Conservation (phyloP, 1,140 invertebrate species). For the Drosophila arizonae region DNA sequence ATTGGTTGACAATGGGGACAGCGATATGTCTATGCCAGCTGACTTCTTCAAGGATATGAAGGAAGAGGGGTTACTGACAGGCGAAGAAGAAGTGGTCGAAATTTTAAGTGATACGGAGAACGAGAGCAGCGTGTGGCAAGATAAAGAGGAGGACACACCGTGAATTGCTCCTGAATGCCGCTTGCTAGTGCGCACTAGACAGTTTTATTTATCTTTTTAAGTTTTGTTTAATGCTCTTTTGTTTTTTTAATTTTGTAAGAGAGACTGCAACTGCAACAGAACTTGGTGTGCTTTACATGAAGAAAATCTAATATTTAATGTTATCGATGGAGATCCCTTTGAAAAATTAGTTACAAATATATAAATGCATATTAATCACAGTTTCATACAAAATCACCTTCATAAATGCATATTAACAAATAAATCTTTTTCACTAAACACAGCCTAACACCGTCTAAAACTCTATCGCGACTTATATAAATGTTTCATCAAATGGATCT, state of each 20-base stretch:
- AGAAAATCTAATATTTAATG: constrained; percentile 50
- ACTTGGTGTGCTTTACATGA: constrained; percentile 76
- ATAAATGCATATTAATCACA: constrained; percentile 36
- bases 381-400: constrained; percentile 30
- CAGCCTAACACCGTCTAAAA: constrained; percentile 21
- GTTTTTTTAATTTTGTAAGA: constrained; percentile 70
- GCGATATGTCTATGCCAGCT: constrained; percentile 29
- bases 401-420: constrained; percentile 28
- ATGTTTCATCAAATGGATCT: constrained; percentile 59
- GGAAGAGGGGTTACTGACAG: constrained; percentile 42
- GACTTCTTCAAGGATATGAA: constrained; percentile 54
- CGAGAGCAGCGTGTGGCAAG: constrained; percentile 69
- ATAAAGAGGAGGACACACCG: constrained; percentile 60
- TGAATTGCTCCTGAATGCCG: constrained; percentile 37
- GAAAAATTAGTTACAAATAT: constrained; percentile 46
- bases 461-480: constrained; percentile 64
- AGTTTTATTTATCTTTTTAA: constrained; percentile 63
- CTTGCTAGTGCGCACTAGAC: constrained; percentile 39
- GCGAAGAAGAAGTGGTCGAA: constrained; percentile 61
- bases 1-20: constrained; percentile 49
- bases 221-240: constrained; percentile 63
- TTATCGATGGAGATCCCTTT: constrained; percentile 35
- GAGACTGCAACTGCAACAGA: constrained; percentile 75
- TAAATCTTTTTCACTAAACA: constrained; percentile 32
- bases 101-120: constrained; percentile 73